Percentiles rank a stretch among this genome's conserved stretches.
phyloP scores from a whole-genome alignment of 2,888 invertebrate species.

The Hirtodrosophila confusa region DNA sequence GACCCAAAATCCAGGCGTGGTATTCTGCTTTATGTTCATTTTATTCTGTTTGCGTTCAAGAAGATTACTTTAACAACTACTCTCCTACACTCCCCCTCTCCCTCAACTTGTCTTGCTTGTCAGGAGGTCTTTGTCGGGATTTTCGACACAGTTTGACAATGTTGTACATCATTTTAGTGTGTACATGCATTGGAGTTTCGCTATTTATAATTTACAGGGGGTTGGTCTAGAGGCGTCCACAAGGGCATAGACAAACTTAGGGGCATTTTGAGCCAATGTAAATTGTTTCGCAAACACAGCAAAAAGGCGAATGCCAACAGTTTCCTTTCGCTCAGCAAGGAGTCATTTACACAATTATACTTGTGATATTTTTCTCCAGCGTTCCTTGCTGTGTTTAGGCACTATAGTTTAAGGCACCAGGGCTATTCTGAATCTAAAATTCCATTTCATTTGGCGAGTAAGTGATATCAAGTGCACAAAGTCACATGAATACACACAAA shows the following conservation, averaged over 20 bases:
- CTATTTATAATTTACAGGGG: constrained; percentile 65
- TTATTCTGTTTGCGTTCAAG: constrained; percentile 16
- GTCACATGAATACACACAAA: constrained; percentile 42
- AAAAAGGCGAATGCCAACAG: constrained; percentile 44
- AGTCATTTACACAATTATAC: constrained; percentile 30
- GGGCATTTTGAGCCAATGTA: constrained; percentile 29
- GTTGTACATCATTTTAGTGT: constrained; percentile 16
- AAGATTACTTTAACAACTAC: constrained; percentile 28
- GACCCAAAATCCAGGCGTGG: no score
- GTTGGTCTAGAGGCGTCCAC: constrained; percentile 39
- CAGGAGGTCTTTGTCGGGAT: constrained; percentile 35
- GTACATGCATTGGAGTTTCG: constrained; percentile 30
- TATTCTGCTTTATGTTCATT: constrained; percentile 14
- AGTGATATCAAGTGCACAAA: constrained; percentile 53
- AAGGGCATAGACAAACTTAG: constrained; percentile 44
- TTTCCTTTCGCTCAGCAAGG: background rate
- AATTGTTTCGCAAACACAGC: constrained; percentile 66
- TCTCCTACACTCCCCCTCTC: constrained; percentile 7
- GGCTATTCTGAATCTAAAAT: constrained; percentile 9
- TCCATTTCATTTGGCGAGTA: constrained; percentile 27
- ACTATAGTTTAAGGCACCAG: background rate
- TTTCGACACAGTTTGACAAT: constrained; percentile 25
- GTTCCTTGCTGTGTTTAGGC: background rate
- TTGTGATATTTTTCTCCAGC: constrained; percentile 3
- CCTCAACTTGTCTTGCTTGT: constrained; percentile 16